Evolutionary conservation across 1,140 invertebrate genomes (phyloP), one percentile per base, ranked within the genome.

Genomic region (Pseudomyrmex cubaensis): DNA sequence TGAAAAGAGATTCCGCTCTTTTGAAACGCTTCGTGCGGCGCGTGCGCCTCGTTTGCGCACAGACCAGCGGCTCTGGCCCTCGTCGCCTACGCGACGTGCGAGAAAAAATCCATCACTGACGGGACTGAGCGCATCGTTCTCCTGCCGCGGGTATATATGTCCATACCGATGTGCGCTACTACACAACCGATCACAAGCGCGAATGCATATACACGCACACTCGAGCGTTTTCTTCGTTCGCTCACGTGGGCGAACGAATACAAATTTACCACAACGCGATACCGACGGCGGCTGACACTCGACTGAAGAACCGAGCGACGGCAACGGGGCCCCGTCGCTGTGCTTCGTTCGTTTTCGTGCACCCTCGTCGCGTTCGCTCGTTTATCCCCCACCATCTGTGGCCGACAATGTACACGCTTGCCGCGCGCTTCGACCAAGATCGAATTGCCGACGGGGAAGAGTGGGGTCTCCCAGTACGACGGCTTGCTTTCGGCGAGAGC

Each of bases 271-370:
- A 9, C 61, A 80, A 84, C 62, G 13, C 83, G 25, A 83, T 46
- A 66, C 87, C 88, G 52, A 74, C 91, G 89, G 83, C 85, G 88
- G 90, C 87, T 92, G 89, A 85, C 87, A 91, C 88, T 89, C 80
- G 85, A 93, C 92, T 93, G 91, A 87, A 85, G 85, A 74, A 25
- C 78, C 86, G 85, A 70, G 61, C 48, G 67, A 72, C 70, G 87
- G 82, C 77, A 52, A 64, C 50, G 67, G 77, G 87, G 77, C 85
- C 73, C 83, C 54, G 64, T 54, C 3, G 12, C 15, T 86, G 89
- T 89, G 87, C 89, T 90, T 87, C 86, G 90, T 84, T 70, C 82
- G 70, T 82, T 83, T 83, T 89, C 87, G 89, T 82, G 52, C 78
- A 61, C 54, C 80, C 85, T 86, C 85, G 75, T 83, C 85, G 20